Evolutionary conservation across 2,113 vertebrate species (phyloP), one percentile per base, ranked within the genome.

Genomic region (Eulacestoma nigropectus): DNA sequence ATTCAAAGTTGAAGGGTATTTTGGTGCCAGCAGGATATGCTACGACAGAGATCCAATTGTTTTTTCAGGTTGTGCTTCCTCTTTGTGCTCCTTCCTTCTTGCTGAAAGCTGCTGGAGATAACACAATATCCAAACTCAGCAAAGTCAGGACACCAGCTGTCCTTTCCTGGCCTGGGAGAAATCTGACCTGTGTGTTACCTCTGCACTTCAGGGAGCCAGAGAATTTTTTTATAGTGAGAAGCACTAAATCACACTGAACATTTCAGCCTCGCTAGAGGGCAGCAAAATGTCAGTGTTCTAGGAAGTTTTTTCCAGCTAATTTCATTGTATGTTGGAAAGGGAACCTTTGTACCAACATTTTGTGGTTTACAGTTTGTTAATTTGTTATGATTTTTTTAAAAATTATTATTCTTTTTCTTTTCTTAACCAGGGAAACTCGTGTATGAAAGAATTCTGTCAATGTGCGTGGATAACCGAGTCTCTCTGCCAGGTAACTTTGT

Each of bases 361-460:
- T 72, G 32, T 79, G 39, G 4, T 83, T 73, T 55, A 39, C 16
- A 7, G 6, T 27, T 84, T 4, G 13, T 78, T 68, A 6, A 22
- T 17, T 89, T 37, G 35, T 72, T 55, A 41, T 10, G 11, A 50
- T 26, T 26, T 11, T 16, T 42, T 42, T 16, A 42, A 42, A 16
- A 16, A 42, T 29, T 29, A 17, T 63, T 25, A 83, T 63, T 27
- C 3, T 44, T 18, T 29, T 35, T 87, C 21, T 69, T 85, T 90
- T 53, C 77, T 41, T 3, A 15, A 83, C 22, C 86, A 99, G 99
- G 99, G 56, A 99, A 98, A 41, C 98, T 99, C 13, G 99, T 99
- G 22, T 99, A 99, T 9, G 99, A 99, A 33, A 98, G 99, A 88
- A 99, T 99, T 95, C 98, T 98, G 87, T 98, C 98, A 56, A 99